phyloP scores from a whole-genome alignment of 2,888 invertebrate species.

The Dasypogon diadema region DNA sequence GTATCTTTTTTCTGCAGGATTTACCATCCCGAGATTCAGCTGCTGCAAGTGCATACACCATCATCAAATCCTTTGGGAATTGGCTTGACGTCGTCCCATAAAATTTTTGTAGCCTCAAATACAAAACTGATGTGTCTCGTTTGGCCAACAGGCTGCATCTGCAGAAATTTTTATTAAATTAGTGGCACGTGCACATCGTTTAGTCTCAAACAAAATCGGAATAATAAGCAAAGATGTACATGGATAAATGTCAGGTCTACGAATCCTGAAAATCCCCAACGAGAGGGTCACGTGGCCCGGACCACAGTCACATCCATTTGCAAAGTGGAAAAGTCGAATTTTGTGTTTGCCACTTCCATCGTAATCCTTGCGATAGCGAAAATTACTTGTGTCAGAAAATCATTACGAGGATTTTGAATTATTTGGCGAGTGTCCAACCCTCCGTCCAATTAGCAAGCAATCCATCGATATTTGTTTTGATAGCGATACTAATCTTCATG shows the following conservation, averaged over 20 bases:
- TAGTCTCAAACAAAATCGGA: constrained; percentile 44
- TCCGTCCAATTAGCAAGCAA: constrained; percentile 25
- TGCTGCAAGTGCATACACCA: constrained; percentile 17
- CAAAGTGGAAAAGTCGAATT: constrained; percentile 15
- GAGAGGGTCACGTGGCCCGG: constrained; percentile 41
- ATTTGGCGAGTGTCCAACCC: background rate
- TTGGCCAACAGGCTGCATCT: constrained; percentile 45
- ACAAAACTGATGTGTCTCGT: constrained; percentile 17
- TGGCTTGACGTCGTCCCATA: background rate
- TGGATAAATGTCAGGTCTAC: constrained; percentile 16
- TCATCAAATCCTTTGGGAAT: constrained; percentile 5
- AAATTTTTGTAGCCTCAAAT: constrained; percentile 25
- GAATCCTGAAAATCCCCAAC: constrained; percentile 24
- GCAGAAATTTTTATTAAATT: constrained; percentile 52
- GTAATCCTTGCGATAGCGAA: constrained; percentile 41
- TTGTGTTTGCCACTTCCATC: constrained; percentile 35
- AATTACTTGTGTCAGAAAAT: constrained; percentile 43
- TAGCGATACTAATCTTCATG: background rate
- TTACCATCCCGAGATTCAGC: constrained; percentile 26
- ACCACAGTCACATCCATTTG: constrained; percentile 22
- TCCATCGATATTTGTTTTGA: background rate
- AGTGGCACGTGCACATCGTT: constrained; percentile 47
- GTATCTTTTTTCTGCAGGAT: constrained; percentile 1
- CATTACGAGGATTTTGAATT: background rate
- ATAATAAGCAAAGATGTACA: constrained; percentile 40